Percentiles rank a stretch among this genome's conserved stretches.
phyloP scores from a whole-genome alignment of 2,797 vertebrate genomes.

The Poecilia velifera region DNA sequence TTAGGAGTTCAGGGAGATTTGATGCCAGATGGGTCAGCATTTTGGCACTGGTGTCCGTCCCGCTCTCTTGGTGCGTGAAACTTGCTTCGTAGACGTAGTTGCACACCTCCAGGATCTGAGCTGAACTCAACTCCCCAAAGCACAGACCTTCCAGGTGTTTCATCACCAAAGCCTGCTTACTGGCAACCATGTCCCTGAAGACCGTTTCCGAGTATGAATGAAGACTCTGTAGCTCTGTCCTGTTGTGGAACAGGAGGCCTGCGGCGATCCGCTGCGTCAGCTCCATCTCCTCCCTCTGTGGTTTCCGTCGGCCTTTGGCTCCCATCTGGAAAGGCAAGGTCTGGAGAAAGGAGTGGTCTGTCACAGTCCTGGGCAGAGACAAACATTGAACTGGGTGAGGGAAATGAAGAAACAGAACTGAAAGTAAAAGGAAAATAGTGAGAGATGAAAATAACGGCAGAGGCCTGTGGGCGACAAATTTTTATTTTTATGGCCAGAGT shows the following conservation, averaged over 20 bases:
- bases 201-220: constrained; percentile 44
- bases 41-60: constrained; percentile 38
- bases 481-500: neutral
- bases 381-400: constrained; percentile 11
- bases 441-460: neutral
- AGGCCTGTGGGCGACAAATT: neutral
- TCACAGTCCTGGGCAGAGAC: constrained; percentile 47
- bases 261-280: constrained; percentile 83
- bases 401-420: neutral
- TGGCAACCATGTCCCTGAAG: constrained; percentile 14
- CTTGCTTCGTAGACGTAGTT: constrained; percentile 85
- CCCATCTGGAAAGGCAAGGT: constrained; percentile 66
- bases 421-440: constrained; percentile 13
- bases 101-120: constrained; percentile 85
- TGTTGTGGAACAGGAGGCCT: constrained; percentile 84
- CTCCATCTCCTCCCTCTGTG: constrained; percentile 84
- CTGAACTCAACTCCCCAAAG: constrained; percentile 66
- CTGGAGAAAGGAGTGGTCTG: constrained; percentile 76
- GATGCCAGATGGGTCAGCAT: constrained; percentile 71
- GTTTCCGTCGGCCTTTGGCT: constrained; percentile 82
- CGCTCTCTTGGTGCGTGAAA: constrained; percentile 25
- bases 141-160: constrained; percentile 81
- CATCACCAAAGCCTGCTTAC: constrained; percentile 77
- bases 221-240: constrained; percentile 43
- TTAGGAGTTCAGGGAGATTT: constrained; percentile 79